Percentiles rank a stretch among this genome's conserved stretches.
Conservation (phyloP, 2,888 invertebrate species). For the Ochropleura plecta region DNA sequence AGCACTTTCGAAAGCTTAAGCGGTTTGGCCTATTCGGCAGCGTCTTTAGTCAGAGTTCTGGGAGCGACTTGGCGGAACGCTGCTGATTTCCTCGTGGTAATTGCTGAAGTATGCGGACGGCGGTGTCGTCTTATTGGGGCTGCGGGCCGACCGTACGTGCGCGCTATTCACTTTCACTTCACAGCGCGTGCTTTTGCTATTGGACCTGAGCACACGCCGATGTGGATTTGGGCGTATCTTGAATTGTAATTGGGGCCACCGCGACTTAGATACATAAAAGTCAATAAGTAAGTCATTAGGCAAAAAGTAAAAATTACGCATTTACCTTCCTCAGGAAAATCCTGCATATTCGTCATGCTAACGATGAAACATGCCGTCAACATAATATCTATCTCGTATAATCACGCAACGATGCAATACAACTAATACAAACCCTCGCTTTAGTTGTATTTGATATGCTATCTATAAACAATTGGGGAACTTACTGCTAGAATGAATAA, state of each 20-base stretch:
- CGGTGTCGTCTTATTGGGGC: constrained; percentile 89
- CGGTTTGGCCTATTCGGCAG: constrained; percentile 26
- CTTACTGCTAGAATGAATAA: constrained; percentile 3
- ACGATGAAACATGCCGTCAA: constrained; percentile 51
- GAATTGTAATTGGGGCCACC: constrained; percentile 73
- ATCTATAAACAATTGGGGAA: constrained; percentile 22
- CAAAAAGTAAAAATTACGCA: constrained; percentile 14
- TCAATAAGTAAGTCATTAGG: constrained; percentile 10
- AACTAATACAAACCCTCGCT: constrained; percentile 23
- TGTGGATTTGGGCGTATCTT: constrained; percentile 74
- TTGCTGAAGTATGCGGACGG: constrained; percentile 89
- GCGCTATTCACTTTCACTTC: constrained; percentile 89
- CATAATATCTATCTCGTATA: constrained; percentile 35
- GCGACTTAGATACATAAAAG: constrained; percentile 47
- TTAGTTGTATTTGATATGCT: constrained; percentile 30
- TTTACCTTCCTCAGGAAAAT: constrained; percentile 57
- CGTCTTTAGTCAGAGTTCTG: constrained; percentile 70
- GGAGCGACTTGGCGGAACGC: constrained; percentile 79
- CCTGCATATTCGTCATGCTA: constrained; percentile 46
- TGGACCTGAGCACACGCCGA: constrained; percentile 74
- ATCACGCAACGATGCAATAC: constrained; percentile 32
- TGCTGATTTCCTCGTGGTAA: constrained; percentile 89
- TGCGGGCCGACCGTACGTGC: constrained; percentile 86
- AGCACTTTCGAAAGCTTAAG: constrained; percentile 5
- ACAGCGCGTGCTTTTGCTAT: constrained; percentile 82